phyloP scores from a whole-genome alignment of 2,888 invertebrate genomes.

The Acanthosepion esculentum region DNA sequence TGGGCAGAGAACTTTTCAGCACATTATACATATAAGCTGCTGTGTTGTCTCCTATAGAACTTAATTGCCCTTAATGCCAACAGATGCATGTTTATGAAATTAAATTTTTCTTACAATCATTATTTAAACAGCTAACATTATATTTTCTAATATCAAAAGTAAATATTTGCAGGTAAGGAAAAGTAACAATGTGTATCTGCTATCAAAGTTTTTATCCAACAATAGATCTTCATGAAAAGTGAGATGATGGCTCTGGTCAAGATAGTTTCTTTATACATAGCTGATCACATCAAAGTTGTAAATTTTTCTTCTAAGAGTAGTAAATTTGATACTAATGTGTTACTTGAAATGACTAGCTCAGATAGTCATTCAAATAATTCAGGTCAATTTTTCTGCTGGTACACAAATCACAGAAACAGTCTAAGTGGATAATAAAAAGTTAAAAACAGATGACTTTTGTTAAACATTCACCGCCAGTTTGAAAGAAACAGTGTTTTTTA shows the following conservation, averaged over 20 bases:
- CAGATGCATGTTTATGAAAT: too few relatives aligned
- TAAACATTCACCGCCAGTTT: neutral
- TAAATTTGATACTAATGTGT: slow-evolving; percentile 18
- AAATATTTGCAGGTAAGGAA: neutral
- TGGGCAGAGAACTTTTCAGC: too few relatives aligned
- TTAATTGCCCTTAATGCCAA: too few relatives aligned
- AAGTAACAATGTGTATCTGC: neutral
- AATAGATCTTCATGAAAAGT: neutral
- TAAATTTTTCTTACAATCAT: neutral
- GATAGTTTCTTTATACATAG: neutral
- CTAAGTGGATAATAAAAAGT: neutral
- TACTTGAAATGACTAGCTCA: neutral
- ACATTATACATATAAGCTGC: too few relatives aligned
- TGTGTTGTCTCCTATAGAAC: too few relatives aligned
- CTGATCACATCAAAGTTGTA: neutral
- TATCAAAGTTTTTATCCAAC: neutral
- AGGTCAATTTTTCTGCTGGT: neutral
- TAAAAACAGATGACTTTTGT: neutral
- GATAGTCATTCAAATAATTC: neutral
- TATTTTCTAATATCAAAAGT: neutral
- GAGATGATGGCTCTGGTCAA: neutral
- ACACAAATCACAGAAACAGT: neutral
- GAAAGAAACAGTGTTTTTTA: neutral
- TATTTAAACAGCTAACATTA: neutral
- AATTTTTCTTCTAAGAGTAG: neutral